phyloP scores from a whole-genome alignment of 1,140 invertebrate species.

The Cyclina sinensis region DNA sequence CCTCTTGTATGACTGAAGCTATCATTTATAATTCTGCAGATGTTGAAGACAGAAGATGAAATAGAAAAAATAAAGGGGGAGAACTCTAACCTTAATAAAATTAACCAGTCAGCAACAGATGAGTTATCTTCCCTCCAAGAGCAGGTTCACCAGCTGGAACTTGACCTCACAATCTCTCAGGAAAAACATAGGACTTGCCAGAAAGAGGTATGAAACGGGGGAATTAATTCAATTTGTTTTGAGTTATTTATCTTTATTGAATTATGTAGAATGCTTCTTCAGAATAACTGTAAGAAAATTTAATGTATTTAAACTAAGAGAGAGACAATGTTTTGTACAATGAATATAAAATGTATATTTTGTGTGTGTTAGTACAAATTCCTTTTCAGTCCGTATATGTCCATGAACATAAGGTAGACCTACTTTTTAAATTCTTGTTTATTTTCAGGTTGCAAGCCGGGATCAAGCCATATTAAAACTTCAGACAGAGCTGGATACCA shows the following conservation, averaged over 20 bases:
- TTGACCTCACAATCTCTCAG: slow-evolving; percentile 85
- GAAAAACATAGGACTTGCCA: slow-evolving; percentile 86
- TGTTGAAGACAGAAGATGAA: slow-evolving; percentile 83
- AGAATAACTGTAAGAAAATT: not conserved
- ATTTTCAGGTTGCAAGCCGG: slow-evolving; percentile 78
- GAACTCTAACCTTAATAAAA: slow-evolving; percentile 81
- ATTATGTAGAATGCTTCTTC: too few relatives aligned
- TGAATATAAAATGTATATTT: too few relatives aligned
- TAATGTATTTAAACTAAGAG: not conserved
- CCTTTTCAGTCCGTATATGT: too few relatives aligned
- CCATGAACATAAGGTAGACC: too few relatives aligned
- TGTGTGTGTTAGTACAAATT: too few relatives aligned
- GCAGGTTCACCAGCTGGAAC: slow-evolving; percentile 82
- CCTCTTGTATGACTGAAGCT: too few relatives aligned
- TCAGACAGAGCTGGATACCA: slow-evolving; percentile 84
- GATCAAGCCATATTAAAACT: slow-evolving; percentile 83
- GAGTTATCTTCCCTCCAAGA: slow-evolving; percentile 78
- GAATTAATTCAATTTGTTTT: not conserved
- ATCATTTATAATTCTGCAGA: too few relatives aligned
- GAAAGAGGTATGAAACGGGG: slow-evolving; percentile 81
- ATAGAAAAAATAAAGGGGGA: slow-evolving; percentile 82
- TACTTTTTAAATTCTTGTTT: too few relatives aligned
- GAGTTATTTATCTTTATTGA: not conserved
- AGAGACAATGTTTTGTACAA: too few relatives aligned
- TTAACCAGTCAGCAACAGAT: slow-evolving; percentile 69